Base-by-base conservation (phyloP, 2,888 invertebrate species). In the Agapetus fuscipes region DNA sequence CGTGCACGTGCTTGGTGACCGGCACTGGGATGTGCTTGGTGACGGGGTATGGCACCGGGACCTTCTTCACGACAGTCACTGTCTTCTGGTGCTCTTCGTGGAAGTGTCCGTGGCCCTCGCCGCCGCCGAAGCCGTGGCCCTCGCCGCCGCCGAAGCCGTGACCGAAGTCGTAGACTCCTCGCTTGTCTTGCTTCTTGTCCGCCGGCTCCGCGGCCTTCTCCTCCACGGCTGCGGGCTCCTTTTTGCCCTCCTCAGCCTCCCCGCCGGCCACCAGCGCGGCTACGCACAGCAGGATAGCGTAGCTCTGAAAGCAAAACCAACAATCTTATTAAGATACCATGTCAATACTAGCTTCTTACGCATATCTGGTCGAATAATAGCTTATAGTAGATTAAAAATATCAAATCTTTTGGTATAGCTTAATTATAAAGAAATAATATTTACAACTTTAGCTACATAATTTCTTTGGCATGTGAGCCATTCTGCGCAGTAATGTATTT, bases 1-100 rank as follows among this genome's bases (percentile, higher is more conserved):
- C 71, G 1, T 68, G 79, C 15, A 83, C 67, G 34, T 71, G 72
- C 53, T 82, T 83, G 45, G 78, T 74, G 7, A 83, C 77, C 1
- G 83, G 82, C 34, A 77, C 71, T 5, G 66, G 78, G 34, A 81
- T 67, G 27, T 73, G 69, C 53, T 81, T 83, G 52, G 80, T 80
- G 0, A 84, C 81, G 20, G 83, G 80, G 54, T 80, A 82, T 1
- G 82, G 83, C 15, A 76, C 76, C 13, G 76, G 70, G 15, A 87
- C 78, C 48, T 84, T 83, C 56, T 81, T 85, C 35, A 78, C 65
- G 34, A 79, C 64, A 9, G 80, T 81, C 50, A 80, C 67, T 9
- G 76, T 78, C 60, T 79, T 81, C 49, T 71, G 70, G 51, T 80
- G 76, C 41, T 68, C 60, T 46, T 67, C 66, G 36, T 59, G 57